Conservation (phyloP, 92 coral and sea anemone species). For the Epizoanthus scotinus region DNA sequence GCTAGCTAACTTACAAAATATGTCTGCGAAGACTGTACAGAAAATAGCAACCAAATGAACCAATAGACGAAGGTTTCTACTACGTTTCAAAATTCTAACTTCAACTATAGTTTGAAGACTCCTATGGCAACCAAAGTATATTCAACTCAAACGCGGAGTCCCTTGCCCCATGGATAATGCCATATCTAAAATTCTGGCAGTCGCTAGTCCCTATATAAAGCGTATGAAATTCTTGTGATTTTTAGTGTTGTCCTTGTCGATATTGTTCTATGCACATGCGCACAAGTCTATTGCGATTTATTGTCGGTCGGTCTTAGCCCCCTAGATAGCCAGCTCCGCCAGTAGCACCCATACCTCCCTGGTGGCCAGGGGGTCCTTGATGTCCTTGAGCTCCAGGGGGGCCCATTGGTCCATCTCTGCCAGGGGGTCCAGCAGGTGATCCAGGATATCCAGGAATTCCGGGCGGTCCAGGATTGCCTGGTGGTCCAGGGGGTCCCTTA, state of each 20-base stretch:
- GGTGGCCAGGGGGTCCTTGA: slow-evolving; percentile 93
- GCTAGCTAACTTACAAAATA: slow-evolving; percentile 10
- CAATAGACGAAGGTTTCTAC: not conserved
- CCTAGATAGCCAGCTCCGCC: slow-evolving; percentile 80
- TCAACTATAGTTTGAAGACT: not conserved
- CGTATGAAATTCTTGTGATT: not conserved
- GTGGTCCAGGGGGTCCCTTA: slow-evolving; percentile 97
- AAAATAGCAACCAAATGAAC: not conserved
- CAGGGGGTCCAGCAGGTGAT: slow-evolving; percentile 95
- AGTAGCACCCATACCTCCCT: slow-evolving; percentile 76
- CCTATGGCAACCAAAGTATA: not conserved
- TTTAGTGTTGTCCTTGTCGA: not conserved
- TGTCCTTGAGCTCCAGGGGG: slow-evolving; percentile 96
- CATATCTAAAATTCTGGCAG: not conserved
- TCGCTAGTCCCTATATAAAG: not conserved
- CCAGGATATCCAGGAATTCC: slow-evolving; percentile 98
- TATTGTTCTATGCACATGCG: slow-evolving; percentile 13
- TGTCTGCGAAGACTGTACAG: slow-evolving; percentile 27
- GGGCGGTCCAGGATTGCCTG: slow-evolving; percentile 95
- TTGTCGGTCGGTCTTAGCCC: slow-evolving; percentile 15
- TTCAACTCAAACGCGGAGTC: not conserved
- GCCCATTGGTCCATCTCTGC: slow-evolving; percentile 94
- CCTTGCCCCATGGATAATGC: not conserved
- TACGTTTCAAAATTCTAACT: not conserved
- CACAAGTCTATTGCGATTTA: slow-evolving; percentile 2